These are phyloP conservation scores for Ceratina calcarata DNA, from an alignment of 1,140 invertebrate genomes.

Conservation along the genomic window DNA sequence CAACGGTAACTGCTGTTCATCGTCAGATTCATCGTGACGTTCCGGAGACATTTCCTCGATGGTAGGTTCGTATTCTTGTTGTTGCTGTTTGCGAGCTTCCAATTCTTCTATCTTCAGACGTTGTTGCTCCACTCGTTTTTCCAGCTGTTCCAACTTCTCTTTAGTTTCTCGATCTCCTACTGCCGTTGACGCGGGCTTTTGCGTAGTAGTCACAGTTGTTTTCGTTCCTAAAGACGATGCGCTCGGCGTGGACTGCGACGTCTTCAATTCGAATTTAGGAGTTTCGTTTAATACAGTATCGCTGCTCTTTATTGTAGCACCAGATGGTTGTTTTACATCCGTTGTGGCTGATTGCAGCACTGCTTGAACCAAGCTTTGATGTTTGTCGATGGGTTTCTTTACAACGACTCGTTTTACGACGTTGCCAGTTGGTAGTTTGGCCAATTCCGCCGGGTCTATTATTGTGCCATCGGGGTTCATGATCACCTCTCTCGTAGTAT, in stretches of 20 bases:
- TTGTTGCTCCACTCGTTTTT: conserved; percentile 78
- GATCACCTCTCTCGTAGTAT: conserved; percentile 75
- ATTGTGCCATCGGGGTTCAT: conserved; percentile 79
- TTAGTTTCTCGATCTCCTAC: conserved; percentile 74
- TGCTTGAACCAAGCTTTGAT: conserved; percentile 66
- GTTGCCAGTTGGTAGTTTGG: conserved; percentile 77
- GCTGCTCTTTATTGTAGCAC: conserved; percentile 34
- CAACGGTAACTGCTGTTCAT: conserved; percentile 77
- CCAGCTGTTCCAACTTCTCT: conserved; percentile 74
- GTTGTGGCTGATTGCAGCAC: conserved; percentile 62
- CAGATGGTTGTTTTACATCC: conserved; percentile 42
- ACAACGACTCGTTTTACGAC: conserved; percentile 79
- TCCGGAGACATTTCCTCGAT: conserved; percentile 77
- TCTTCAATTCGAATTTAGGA: conserved; percentile 74
- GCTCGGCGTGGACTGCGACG: conserved; percentile 62
- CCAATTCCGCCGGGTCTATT: conserved; percentile 77
- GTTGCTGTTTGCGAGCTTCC: conserved; percentile 74
- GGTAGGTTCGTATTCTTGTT: conserved; percentile 74
- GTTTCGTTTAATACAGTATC: conserved; percentile 52
- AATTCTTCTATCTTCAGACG: conserved; percentile 77
- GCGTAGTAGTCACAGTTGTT: conserved; percentile 16
- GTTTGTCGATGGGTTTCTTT: conserved; percentile 74
- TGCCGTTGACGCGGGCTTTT: conserved; percentile 27
- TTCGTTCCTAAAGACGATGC: conserved; percentile 11
- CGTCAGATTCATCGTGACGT: conserved; percentile 77